phyloP scores from a whole-genome alignment of 2,113 vertebrate species.

The Hemicordylus capensis region DNA sequence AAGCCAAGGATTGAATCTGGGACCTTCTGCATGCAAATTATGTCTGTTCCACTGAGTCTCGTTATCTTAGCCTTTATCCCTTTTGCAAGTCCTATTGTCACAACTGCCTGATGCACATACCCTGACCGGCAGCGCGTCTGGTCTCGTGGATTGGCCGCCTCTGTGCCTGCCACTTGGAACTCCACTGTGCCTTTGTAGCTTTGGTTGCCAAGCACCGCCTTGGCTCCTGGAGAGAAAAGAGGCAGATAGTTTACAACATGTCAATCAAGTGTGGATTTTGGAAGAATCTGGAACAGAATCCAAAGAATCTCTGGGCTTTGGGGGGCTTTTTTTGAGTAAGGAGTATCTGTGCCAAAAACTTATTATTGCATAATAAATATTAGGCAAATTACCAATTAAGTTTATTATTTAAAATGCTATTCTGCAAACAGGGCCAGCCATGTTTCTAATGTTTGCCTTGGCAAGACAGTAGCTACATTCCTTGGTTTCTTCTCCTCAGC shows the following conservation, averaged over 20 bases:
- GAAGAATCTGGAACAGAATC: not conserved
- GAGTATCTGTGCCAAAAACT: not conserved
- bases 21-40: too few relatives aligned
- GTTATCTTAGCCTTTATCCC: not conserved
- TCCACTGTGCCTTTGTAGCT: constrained; percentile 27
- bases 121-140: constrained; percentile 19
- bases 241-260: not conserved
- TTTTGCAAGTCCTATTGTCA: not conserved
- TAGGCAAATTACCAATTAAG: not conserved
- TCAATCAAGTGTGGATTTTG: not conserved
- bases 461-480: not conserved
- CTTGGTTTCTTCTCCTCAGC: too few relatives aligned
- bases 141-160: not conserved
- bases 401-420: not conserved
- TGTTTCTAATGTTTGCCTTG: not conserved
- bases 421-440: not conserved
- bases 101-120: not conserved
- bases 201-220: constrained; percentile 5
- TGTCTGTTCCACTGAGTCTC: too few relatives aligned
- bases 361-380: too few relatives aligned
- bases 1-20: too few relatives aligned
- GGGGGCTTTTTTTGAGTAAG: not conserved
- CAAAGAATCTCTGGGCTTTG: not conserved
- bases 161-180: not conserved
- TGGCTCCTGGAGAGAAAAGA: not conserved